phyloP scores from a whole-genome alignment of 2,888 invertebrate genomes.

The Ypsolopha sequella region DNA sequence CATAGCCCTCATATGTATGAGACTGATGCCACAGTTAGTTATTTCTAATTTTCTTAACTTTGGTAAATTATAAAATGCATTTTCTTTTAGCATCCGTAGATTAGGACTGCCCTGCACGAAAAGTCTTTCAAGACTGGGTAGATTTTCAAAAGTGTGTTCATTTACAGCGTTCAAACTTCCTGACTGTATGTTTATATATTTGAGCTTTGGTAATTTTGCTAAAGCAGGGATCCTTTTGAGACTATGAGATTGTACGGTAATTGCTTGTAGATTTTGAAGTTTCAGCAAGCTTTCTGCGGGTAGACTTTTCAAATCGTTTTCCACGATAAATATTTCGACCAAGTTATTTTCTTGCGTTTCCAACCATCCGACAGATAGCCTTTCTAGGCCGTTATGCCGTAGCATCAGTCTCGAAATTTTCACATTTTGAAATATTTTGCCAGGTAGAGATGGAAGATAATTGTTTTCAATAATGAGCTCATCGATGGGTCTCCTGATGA shows the following conservation, averaged over 20 bases:
- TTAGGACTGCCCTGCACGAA: conserved; percentile 79
- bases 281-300: conserved; percentile 84
- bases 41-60: conserved; percentile 80
- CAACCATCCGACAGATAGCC: conserved; percentile 85
- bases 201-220: conserved; percentile 76
- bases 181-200: conserved; percentile 81
- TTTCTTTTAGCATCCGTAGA: conserved; percentile 78
- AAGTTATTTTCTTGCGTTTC: conserved; percentile 81
- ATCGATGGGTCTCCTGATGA: conserved; percentile 79
- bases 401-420: conserved; percentile 85
- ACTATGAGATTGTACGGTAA: conserved; percentile 83
- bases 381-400: conserved; percentile 84
- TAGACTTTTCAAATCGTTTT: conserved; percentile 82
- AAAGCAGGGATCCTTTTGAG: conserved; percentile 82
- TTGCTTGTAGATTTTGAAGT: conserved; percentile 82
- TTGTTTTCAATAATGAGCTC: conserved; percentile 91
- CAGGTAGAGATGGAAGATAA: conserved; percentile 86
- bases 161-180: conserved; percentile 74
- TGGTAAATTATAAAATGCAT: conserved; percentile 77
- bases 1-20: conserved; percentile 84
- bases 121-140: conserved; percentile 80
- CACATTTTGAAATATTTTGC: conserved; percentile 81
- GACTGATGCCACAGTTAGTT: conserved; percentile 79
- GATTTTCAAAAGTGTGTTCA: conserved; percentile 76
- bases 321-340: conserved; percentile 87